Percentiles rank a stretch among this genome's conserved stretches.
Conservation (phyloP, 1,140 invertebrate species). For the Drosophila erecta region DNA sequence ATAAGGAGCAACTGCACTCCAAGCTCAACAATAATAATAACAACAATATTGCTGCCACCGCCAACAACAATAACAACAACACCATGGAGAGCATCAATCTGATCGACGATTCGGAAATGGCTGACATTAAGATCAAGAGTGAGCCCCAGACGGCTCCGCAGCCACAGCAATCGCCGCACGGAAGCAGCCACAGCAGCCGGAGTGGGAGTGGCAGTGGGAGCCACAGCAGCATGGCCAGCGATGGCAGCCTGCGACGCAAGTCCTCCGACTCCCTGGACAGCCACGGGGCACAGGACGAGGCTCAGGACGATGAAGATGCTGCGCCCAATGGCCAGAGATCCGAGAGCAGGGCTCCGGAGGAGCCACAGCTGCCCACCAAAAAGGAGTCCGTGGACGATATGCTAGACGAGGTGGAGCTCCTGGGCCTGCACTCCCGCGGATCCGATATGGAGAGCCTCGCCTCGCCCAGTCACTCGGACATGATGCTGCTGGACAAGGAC, state of each 20-base stretch:
- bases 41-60: constrained; percentile 77
- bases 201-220: constrained; percentile 32
- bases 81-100: constrained; percentile 80
- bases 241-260: constrained; percentile 67
- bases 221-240: constrained; percentile 64
- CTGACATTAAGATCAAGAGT: constrained; percentile 79
- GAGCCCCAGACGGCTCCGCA: constrained; percentile 58
- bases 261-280: constrained; percentile 75
- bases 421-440: constrained; percentile 73
- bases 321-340: constrained; percentile 22
- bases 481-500: constrained; percentile 88
- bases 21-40: constrained; percentile 84
- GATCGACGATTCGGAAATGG: constrained; percentile 72
- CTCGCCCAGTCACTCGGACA: constrained; percentile 87
- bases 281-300: constrained; percentile 33
- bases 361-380: constrained; percentile 59
- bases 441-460: constrained; percentile 87
- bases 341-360: constrained; percentile 25
- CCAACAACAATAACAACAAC: constrained; percentile 84
- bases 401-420: constrained; percentile 77
- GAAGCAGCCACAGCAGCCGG: constrained; percentile 62
- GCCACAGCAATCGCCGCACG: constrained; percentile 59
- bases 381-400: constrained; percentile 81
- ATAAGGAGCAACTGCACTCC: constrained; percentile 85
- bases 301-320: constrained; percentile 58